Evolutionary conservation across 2,888 invertebrate species (phyloP), one percentile per base, ranked within the genome.

Genomic region (Tetrapedia diversipes): DNA sequence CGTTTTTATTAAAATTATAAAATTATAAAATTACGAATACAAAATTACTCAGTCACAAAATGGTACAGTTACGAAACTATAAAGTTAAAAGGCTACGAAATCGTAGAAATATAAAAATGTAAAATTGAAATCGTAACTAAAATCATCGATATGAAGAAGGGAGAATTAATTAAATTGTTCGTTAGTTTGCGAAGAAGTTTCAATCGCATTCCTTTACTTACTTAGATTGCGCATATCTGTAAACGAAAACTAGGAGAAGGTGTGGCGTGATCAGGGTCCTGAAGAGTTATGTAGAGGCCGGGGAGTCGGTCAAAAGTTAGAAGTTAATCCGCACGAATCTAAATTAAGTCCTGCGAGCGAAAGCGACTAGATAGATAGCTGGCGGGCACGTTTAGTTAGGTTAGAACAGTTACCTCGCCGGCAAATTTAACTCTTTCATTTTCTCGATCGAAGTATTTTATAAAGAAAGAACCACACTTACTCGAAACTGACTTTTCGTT

Each of bases 271-370:
- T 72, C 54, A 37, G 45, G 14, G 19, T n/a, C 22, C 37, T 41
- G 34, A 76, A 19, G 24, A 59, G 63, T 53, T 73, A 67, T 56
- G 61, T 49, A 34, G 45, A 24, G 24, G 61, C 32, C 34, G 61
- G 19, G 49, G 63, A 61, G 69, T 57, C 51, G 65, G 75, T 75
- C 56, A 77, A 75, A 77, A 75, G 77, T 77, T 77, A 45, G 75
- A 77, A 77, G 77, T 77, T 76, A 77, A 77, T 77, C 77, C 70
- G 43, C 51, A 57, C 75, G 77, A 77, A 75, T 77, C 77, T 77
- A 77, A 75, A 77, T 77, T 75, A 77, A 77, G 77, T 77, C 65
- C 39, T 43, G 69, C 75, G 61, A 65, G 77, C 49, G 65, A 70
- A 56, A 29, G 57, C 32, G 45, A 34, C 57, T 77, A 66, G 75